Evolutionary conservation across 2,888 invertebrate species (phyloP).

Genomic region (Papilio gigon): DNA sequence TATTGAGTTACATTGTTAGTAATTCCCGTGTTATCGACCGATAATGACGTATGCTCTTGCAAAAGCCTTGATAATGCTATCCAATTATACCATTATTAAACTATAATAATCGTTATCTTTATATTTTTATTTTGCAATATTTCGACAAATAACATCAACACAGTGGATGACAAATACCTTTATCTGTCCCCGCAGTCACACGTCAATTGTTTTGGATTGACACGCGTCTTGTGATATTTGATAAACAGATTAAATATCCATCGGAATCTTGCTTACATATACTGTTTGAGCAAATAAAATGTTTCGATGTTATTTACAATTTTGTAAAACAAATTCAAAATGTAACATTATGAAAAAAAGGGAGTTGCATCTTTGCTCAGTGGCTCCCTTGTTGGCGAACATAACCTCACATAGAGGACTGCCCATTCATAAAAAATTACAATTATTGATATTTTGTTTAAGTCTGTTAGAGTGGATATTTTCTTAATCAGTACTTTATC

Average conservation of each 20-base stretch:
- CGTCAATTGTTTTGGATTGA: slow-evolving; percentile 29
- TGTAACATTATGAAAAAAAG: too few species aligned
- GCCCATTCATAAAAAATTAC: not conserved
- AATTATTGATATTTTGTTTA: not conserved
- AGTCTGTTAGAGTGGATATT: not conserved
- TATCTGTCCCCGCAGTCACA: slow-evolving; percentile 15
- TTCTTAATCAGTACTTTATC: not conserved
- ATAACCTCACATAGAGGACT: too few species aligned
- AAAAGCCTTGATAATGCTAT: slow-evolving; percentile 11
- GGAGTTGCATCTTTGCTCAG: too few species aligned
- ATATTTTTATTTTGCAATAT: slow-evolving; percentile 24
- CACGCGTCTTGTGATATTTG: slow-evolving; percentile 33
- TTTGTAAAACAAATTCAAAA: not conserved
- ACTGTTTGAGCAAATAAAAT: slow-evolving; percentile 18
- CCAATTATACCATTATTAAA: not conserved
- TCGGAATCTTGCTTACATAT: slow-evolving; percentile 19
- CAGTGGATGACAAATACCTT: slow-evolving; percentile 21
- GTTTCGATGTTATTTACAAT: not conserved
- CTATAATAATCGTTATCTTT: not conserved
- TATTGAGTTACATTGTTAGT: not conserved
- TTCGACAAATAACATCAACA: slow-evolving; percentile 14
- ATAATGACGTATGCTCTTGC: slow-evolving; percentile 12
- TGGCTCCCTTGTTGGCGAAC: too few species aligned
- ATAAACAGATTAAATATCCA: slow-evolving; percentile 30
- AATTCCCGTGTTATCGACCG: not conserved